Percentiles rank a stretch among this genome's conserved stretches.
phyloP scores from a whole-genome alignment of 1,140 invertebrate genomes.

The Sycophila sp. region DNA sequence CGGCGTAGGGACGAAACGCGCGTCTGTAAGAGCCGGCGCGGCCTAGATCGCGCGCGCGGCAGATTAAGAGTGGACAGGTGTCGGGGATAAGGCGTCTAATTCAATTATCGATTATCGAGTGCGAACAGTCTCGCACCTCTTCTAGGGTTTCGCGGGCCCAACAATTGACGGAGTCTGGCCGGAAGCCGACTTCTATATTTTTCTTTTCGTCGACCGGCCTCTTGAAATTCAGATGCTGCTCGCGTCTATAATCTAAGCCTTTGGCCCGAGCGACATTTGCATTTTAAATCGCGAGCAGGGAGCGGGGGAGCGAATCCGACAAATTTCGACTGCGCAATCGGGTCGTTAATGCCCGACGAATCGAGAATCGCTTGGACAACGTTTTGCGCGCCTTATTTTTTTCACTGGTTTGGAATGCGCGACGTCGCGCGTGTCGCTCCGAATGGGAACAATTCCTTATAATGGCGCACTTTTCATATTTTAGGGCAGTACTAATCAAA shows the following conservation, averaged over 20 bases:
- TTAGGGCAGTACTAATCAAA: too few relatives aligned
- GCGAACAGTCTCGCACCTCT: constrained; percentile 33
- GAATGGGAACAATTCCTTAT: too few relatives aligned
- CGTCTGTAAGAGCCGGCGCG: not conserved
- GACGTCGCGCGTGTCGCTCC: too few relatives aligned
- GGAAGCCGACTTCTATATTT: not conserved
- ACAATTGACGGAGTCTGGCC: constrained; percentile 43
- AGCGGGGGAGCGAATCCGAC: not conserved
- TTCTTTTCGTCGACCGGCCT: not conserved
- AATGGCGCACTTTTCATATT: too few relatives aligned
- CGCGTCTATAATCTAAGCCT: not conserved
- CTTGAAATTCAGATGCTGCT: not conserved
- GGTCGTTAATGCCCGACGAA: not conserved
- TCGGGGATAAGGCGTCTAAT: constrained; percentile 41
- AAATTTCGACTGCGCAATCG: not conserved
- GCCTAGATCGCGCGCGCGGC: constrained; percentile 7
- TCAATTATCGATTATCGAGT: constrained; percentile 45
- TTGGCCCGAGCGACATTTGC: not conserved
- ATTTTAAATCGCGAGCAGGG: constrained; percentile 18
- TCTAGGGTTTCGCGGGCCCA: too few relatives aligned
- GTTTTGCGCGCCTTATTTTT: not conserved
- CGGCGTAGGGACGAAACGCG: not conserved
- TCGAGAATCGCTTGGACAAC: not conserved
- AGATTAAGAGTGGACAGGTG: constrained; percentile 30
- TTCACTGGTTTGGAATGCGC: not conserved